Evolutionary conservation across 2,797 vertebrate genomes (phyloP).

Genomic region (Salmo trutta): DNA sequence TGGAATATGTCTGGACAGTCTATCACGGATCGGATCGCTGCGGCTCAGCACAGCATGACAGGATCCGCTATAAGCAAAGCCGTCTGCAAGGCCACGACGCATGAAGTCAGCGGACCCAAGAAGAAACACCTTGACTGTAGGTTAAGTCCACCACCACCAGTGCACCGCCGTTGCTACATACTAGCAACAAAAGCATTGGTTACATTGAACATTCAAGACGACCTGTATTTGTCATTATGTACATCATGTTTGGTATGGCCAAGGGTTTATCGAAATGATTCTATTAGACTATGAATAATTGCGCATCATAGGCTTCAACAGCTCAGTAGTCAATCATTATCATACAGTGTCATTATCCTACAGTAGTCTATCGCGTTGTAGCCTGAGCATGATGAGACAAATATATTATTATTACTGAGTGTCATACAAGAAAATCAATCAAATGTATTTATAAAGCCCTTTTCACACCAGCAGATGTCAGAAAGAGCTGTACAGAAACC

Average conservation of each 20-base stretch:
- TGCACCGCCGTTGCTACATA: neutral
- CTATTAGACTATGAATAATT: neutral
- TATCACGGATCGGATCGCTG: constrained; percentile 82
- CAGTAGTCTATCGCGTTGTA: neutral
- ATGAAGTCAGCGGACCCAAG: constrained; percentile 81
- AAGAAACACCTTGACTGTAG: constrained; percentile 85
- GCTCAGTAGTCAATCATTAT: neutral
- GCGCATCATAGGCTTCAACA: neutral
- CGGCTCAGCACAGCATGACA: constrained; percentile 85
- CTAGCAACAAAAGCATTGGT: neutral
- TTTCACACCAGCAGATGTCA: too few species aligned
- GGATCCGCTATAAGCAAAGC: constrained; percentile 81
- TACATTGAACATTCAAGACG: neutral
- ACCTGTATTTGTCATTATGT: neutral
- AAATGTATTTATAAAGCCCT: too few species aligned
- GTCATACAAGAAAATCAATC: too few species aligned
- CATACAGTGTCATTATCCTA: neutral
- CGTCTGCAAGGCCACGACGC: constrained; percentile 81
- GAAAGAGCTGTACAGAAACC: too few species aligned
- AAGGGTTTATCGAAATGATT: neutral
- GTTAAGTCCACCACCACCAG: constrained; percentile 62
- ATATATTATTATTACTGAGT: too few species aligned
- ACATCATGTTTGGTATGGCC: neutral
- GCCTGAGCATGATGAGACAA: neutral
- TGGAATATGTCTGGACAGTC: constrained; percentile 81